These are phyloP conservation scores for Lepidocyrtinus sp. DNA, from an alignment of 2,888 invertebrate species.

Conservation along the genomic window DNA sequence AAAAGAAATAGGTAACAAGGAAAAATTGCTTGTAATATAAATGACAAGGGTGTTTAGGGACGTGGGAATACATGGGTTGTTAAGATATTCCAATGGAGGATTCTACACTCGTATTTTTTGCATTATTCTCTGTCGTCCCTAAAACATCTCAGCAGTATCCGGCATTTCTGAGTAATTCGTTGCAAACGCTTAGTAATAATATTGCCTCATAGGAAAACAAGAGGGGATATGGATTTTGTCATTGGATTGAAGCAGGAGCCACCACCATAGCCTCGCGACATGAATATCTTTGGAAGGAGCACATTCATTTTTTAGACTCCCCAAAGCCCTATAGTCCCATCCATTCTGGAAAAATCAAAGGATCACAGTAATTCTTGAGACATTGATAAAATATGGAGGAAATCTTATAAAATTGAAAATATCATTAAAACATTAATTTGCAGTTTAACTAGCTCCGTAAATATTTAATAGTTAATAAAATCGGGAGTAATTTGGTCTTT, in stretches of 20 bases:
- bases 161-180: slow-evolving; percentile 7
- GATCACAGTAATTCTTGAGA: background rate
- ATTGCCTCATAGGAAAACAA: background rate
- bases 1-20: slow-evolving; percentile 58
- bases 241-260: too few relatives aligned
- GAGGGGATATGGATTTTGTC: background rate
- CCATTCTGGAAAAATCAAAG: background rate
- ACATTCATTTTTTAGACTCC: background rate
- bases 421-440: slow-evolving; percentile 5
- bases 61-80: slow-evolving; percentile 55
- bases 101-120: slow-evolving; percentile 56
- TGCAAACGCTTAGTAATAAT: background rate
- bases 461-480: slow-evolving; percentile 9
- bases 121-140: slow-evolving; percentile 57
- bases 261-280: too few relatives aligned
- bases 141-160: background rate
- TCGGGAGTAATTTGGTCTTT: background rate
- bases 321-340: background rate
- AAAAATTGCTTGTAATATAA: slow-evolving; percentile 58
- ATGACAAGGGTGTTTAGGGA: slow-evolving; percentile 57
- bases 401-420: background rate
- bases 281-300: background rate
- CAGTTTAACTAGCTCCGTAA: background rate
- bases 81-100: slow-evolving; percentile 58
- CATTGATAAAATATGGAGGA: background rate